Evolutionary conservation across 2,888 invertebrate genomes (phyloP).

Genomic region (Pristionchus exspectatus): DNA sequence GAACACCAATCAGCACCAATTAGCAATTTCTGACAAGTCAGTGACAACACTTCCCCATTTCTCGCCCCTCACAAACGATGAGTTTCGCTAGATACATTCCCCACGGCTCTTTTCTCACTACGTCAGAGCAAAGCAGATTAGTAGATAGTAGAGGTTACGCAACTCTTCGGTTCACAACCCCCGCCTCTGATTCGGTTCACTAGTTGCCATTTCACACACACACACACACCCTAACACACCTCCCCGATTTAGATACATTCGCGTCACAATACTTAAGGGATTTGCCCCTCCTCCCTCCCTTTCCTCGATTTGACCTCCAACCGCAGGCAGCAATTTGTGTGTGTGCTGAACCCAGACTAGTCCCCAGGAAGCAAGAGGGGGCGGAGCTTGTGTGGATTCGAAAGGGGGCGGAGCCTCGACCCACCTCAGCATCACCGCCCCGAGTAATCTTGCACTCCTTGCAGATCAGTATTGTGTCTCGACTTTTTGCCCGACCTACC

Average conservation of each 20-base stretch:
- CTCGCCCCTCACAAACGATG: neutral
- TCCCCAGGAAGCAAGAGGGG: neutral
- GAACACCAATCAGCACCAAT: too few species aligned
- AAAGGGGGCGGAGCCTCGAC: neutral
- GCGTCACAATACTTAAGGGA: constrained; percentile 39
- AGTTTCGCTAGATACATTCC: neutral
- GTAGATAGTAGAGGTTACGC: too few species aligned
- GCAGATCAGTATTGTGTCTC: neutral
- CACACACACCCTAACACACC: neutral
- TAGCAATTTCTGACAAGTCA: too few species aligned
- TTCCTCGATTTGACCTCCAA: neutral
- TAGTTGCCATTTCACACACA: constrained; percentile 37
- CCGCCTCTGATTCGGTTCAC: neutral
- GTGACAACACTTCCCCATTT: too few species aligned
- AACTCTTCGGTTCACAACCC: too few species aligned
- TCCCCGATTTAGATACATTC: neutral
- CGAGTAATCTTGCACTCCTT: neutral
- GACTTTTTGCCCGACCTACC: neutral
- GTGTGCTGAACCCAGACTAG: neutral
- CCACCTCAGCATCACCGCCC: neutral
- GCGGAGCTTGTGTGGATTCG: neutral
- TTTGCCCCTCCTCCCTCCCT: neutral
- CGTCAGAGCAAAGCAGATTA: too few species aligned
- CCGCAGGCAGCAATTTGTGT: neutral
- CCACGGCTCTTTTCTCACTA: neutral